These are phyloP conservation scores for Oriolus oriolus DNA, from an alignment of 2,113 vertebrate genomes.

Conservation along the genomic window DNA sequence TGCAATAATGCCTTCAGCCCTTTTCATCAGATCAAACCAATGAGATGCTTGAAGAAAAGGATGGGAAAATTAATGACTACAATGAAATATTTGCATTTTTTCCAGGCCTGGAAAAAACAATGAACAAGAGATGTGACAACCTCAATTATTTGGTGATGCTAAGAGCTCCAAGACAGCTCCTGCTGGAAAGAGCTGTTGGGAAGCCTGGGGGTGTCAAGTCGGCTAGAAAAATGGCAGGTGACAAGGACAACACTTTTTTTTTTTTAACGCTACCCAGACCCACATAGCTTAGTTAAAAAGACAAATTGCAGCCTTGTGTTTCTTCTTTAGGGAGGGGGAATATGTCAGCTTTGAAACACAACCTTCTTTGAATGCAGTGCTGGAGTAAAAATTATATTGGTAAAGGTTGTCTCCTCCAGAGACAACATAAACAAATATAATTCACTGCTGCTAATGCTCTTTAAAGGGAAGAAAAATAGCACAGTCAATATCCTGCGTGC, in stretches of 20 bases:
- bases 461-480: background rate
- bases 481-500: background rate
- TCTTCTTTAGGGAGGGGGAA: slow-evolving; percentile 81
- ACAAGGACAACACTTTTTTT: slow-evolving; percentile 83
- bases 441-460: background rate
- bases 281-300: slow-evolving; percentile 86
- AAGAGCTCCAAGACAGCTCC: slow-evolving; percentile 90
- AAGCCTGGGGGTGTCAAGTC: slow-evolving; percentile 86
- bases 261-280: slow-evolving; percentile 75
- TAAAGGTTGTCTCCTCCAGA: slow-evolving; percentile 19
- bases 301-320: slow-evolving; percentile 83
- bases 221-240: slow-evolving; percentile 93
- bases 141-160: slow-evolving; percentile 97
- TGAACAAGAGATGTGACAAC: slow-evolving; percentile 97
- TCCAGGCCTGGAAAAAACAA: slow-evolving; percentile 82
- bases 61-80: slow-evolving; percentile 98
- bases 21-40: slow-evolving; percentile 88
- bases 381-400: slow-evolving; percentile 4
- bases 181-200: slow-evolving; percentile 87
- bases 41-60: slow-evolving; percentile 86
- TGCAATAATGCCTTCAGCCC: slow-evolving; percentile 83
- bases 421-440: slow-evolving; percentile 9
- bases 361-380: background rate
- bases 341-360: slow-evolving; percentile 80
- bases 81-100: slow-evolving; percentile 97